Evolutionary conservation across 2,113 vertebrate species (phyloP).

Genomic region (Osmerus mordax): DNA sequence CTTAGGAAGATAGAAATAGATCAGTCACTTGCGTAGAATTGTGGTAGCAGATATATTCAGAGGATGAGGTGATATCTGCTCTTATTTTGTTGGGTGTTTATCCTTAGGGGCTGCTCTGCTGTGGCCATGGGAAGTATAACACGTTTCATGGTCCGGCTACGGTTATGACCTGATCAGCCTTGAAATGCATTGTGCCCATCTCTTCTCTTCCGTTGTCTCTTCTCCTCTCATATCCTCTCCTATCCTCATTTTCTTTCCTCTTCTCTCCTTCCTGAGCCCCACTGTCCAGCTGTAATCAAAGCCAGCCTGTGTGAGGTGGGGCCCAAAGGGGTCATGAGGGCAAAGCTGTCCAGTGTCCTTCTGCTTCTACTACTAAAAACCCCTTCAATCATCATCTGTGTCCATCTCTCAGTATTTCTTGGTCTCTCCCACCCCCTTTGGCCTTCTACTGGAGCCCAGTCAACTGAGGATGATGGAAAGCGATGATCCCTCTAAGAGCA

Average conservation of each 20-base stretch:
- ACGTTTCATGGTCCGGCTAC: background rate
- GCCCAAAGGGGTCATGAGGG: constrained; percentile 40
- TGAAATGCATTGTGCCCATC: constrained; percentile 16
- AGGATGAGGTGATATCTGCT: no score
- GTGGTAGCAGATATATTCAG: no score
- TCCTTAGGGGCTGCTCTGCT: background rate
- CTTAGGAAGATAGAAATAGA: no score
- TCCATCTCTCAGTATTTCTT: constrained; percentile 46
- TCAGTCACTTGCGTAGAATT: no score
- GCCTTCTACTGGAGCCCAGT: constrained; percentile 46
- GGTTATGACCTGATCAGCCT: constrained; percentile 11
- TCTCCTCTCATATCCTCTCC: constrained; percentile 11
- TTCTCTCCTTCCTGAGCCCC: background rate
- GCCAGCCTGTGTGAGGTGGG: constrained; percentile 37
- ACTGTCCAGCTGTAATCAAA: constrained; percentile 57
- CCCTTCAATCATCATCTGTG: constrained; percentile 67
- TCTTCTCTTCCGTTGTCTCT: background rate
- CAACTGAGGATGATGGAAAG: constrained; percentile 42
- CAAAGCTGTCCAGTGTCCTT: constrained; percentile 55
- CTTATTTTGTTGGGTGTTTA: no score
- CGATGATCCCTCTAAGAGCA: constrained; percentile 35
- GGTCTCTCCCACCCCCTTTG: constrained; percentile 21
- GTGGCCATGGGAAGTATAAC: background rate
- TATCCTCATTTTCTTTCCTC: constrained; percentile 8
- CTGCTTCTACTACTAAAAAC: constrained; percentile 59